These are phyloP conservation scores for Brachionus rotundiformis DNA, from an alignment of 1,140 invertebrate genomes.

Conservation along the genomic window DNA sequence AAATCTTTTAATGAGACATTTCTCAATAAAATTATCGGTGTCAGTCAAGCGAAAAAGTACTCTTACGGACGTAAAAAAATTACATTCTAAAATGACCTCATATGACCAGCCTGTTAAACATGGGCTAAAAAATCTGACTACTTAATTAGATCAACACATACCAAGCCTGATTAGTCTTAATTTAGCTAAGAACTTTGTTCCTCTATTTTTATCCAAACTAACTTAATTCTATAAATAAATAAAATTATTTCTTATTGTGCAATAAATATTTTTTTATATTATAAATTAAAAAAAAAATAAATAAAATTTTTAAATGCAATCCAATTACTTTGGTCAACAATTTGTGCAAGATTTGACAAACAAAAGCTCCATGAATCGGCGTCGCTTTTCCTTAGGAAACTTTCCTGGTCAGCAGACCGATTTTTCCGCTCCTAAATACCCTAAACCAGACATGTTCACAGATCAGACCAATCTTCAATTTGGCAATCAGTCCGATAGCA, in stretches of 20 bases:
- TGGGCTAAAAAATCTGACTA: background rate
- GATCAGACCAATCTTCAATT: conserved; percentile 33
- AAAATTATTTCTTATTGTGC: conserved; percentile 2
- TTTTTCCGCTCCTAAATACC: background rate
- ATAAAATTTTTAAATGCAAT: conserved; percentile 17
- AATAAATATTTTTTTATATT: background rate
- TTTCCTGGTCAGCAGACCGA: background rate
- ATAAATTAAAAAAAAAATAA: background rate
- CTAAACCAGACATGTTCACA: background rate
- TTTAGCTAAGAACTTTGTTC: conserved; percentile 2
- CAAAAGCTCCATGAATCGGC: background rate
- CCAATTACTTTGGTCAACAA: background rate
- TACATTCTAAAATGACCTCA: background rate
- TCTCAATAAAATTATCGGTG: background rate
- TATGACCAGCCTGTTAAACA: background rate
- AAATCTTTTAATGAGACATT: background rate
- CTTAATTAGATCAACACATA: conserved; percentile 15
- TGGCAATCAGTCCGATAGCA: background rate
- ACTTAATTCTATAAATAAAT: background rate
- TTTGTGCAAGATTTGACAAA: background rate
- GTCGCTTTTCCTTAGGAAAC: conserved; percentile 2
- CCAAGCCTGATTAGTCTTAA: background rate
- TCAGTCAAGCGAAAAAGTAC: conserved; percentile 35
- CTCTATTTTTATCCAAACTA: conserved; percentile 15
- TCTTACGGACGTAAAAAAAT: background rate